Percentiles rank a stretch among this genome's conserved stretches.
Conservation (phyloP, 2,113 vertebrate species). For the Sprattus sprattus region DNA sequence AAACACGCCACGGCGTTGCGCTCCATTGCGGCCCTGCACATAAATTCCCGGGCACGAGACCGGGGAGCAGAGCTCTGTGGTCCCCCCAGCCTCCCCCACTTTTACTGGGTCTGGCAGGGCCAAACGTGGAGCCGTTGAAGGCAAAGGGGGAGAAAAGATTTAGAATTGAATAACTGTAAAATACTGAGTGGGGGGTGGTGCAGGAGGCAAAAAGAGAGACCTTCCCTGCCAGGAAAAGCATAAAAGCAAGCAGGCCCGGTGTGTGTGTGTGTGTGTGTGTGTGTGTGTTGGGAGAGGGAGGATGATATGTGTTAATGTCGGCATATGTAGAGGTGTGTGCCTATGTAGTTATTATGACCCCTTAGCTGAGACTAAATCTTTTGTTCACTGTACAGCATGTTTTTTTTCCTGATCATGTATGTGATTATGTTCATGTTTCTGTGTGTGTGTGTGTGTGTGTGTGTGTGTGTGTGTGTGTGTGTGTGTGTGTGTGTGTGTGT, state of each 20-base stretch:
- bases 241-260: constrained; percentile 49
- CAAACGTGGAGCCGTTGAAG: constrained; percentile 37
- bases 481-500: background rate
- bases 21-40: constrained; percentile 54
- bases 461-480: background rate
- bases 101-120: constrained; percentile 64
- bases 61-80: constrained; percentile 38
- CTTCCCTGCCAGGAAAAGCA: constrained; percentile 65
- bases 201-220: constrained; percentile 12
- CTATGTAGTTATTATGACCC: background rate
- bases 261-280: constrained; percentile 22
- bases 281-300: background rate
- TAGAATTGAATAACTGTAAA: constrained; percentile 71
- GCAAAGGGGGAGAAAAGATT: constrained; percentile 58
- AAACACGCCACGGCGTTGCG: constrained; percentile 49
- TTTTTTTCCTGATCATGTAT: background rate
- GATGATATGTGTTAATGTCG: background rate
- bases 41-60: constrained; percentile 67
- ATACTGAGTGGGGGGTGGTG: constrained; percentile 57
- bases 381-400: background rate
- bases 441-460: background rate
- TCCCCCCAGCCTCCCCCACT: constrained; percentile 31
- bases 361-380: background rate
- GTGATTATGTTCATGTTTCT: background rate
- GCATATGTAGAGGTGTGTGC: background rate